Percentiles rank a stretch among this genome's conserved stretches.
Evolutionary conservation across 2,888 invertebrate genomes (phyloP).

Genomic region (Phaedon cochleariae): DNA sequence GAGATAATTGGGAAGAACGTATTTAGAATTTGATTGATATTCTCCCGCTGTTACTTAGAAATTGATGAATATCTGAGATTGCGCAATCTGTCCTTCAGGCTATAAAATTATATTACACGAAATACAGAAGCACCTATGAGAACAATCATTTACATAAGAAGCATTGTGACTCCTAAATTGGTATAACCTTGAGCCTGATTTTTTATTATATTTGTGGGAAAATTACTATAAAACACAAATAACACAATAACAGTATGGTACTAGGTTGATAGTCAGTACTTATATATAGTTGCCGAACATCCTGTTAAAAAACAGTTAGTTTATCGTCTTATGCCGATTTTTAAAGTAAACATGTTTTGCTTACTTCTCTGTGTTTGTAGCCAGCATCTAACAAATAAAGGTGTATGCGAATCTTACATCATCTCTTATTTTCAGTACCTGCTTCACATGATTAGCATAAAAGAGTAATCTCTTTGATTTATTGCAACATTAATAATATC

Average conservation of each 20-base stretch:
- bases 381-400: too few relatives aligned
- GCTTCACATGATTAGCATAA: slow-evolving; percentile 7
- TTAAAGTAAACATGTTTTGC: slow-evolving; percentile 26
- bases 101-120: background rate
- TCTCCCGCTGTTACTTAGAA: background rate
- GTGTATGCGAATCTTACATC: slow-evolving; percentile 17
- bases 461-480: slow-evolving; percentile 4
- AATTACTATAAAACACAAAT: background rate
- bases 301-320: background rate
- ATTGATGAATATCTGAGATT: background rate
- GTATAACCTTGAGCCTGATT: too few relatives aligned
- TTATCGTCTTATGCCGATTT: slow-evolving; percentile 4
- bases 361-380: too few relatives aligned
- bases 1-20: background rate
- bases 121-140: background rate
- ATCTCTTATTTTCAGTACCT: slow-evolving; percentile 13
- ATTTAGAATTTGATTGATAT: background rate
- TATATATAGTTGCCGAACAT: background rate
- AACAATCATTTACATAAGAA: background rate
- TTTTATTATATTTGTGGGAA: too few relatives aligned
- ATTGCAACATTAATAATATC: background rate
- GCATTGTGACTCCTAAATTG: background rate
- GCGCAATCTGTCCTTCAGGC: background rate
- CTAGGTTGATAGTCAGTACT: background rate
- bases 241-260: too few relatives aligned